These are phyloP conservation scores for Copidosoma floridanum DNA, from an alignment of 1,140 invertebrate genomes.

Conservation along the genomic window DNA sequence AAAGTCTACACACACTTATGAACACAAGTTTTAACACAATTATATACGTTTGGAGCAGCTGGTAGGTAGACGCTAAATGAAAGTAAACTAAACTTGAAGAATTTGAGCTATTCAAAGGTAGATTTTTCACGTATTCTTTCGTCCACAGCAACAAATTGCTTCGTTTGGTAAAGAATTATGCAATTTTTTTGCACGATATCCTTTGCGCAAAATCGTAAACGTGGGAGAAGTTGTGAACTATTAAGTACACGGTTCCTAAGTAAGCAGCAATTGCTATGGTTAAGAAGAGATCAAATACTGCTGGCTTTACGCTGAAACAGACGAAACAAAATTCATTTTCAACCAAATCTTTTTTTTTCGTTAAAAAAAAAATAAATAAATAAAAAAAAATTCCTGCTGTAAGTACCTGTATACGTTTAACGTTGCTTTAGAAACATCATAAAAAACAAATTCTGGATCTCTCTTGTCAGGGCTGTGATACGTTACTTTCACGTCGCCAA, in stretches of 20 bases:
- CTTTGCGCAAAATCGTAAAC: slow-evolving; percentile 45
- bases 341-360: slow-evolving; percentile 1
- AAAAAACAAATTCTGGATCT: slow-evolving; percentile 92
- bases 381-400: not conserved
- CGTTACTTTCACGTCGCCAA: slow-evolving; percentile 72
- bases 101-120: not conserved
- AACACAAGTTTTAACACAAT: no score
- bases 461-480: slow-evolving; percentile 73
- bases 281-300: slow-evolving; percentile 93
- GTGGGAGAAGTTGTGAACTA: slow-evolving; percentile 71
- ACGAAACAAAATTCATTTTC: slow-evolving; percentile 37
- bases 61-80: no score
- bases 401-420: slow-evolving; percentile 86
- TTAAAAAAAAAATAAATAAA: slow-evolving; percentile 6
- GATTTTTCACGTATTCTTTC: slow-evolving; percentile 1
- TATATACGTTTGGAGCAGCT: not conserved
- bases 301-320: slow-evolving; percentile 87
- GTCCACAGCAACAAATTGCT: not conserved
- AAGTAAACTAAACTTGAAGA: no score
- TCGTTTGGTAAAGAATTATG: no score
- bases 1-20: no score
- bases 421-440: slow-evolving; percentile 74
- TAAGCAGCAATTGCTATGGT: slow-evolving; percentile 83
- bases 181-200: slow-evolving; percentile 48
- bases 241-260: slow-evolving; percentile 76